Evolutionary conservation across 1,140 invertebrate species (phyloP).

Genomic region (Brachionus koreanus): DNA sequence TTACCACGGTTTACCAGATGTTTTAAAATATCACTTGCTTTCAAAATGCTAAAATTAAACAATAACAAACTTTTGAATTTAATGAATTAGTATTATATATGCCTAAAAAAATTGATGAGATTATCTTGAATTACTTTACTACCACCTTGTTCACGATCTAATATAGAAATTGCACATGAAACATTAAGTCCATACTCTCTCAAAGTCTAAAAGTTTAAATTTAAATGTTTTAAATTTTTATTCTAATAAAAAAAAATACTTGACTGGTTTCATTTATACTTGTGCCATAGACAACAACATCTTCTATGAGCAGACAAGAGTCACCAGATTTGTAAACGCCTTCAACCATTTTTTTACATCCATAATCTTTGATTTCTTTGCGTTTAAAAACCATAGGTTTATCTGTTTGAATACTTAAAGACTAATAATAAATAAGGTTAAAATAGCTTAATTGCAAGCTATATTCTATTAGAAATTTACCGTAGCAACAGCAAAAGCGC

Average conservation of each 20-base stretch:
- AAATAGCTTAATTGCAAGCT: not conserved
- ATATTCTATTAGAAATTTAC: too few species aligned
- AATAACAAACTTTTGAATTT: too few species aligned
- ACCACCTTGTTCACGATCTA: constrained; percentile 90
- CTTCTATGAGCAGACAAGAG: constrained; percentile 85
- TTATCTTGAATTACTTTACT: constrained; percentile 66
- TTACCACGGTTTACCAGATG: constrained; percentile 13
- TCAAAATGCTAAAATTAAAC: constrained; percentile 47
- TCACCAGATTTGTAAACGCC: constrained; percentile 75
- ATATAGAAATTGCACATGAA: constrained; percentile 74
- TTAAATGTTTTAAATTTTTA: not conserved
- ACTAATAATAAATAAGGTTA: too few species aligned
- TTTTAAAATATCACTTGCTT: constrained; percentile 39
- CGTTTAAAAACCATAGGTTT: too few species aligned
- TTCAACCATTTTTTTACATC: too few species aligned
- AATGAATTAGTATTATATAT: not conserved
- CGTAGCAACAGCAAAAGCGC: constrained; percentile 87
- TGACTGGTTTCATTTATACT: constrained; percentile 84
- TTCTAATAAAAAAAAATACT: constrained; percentile 48
- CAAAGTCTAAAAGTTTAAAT: constrained; percentile 58
- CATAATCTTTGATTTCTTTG: too few species aligned
- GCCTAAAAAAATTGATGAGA: not conserved
- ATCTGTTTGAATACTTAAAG: too few species aligned
- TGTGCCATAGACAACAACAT: constrained; percentile 88
- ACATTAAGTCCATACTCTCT: constrained; percentile 70